Base-by-base conservation (phyloP, 2,113 vertebrate species). In the Drymodes brunneopygia region DNA sequence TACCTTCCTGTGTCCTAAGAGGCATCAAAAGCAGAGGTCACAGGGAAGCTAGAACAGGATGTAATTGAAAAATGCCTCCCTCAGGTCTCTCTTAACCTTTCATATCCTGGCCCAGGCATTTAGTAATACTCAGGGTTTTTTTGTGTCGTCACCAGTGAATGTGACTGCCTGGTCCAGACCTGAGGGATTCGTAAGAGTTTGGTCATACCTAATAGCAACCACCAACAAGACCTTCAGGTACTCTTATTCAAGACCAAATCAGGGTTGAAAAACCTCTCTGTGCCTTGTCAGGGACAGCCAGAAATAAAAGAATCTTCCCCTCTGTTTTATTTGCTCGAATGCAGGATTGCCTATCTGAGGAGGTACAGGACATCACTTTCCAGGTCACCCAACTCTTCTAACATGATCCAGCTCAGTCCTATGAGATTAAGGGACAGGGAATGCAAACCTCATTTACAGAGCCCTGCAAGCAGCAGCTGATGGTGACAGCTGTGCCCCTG, bases 371-470 rank as follows among this genome's bases (percentile, higher is more conserved):
- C 42, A 58, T n/a, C 36, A 44, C 31, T 57, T 69, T n/a, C 15
- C 64, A 74, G 25, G 18, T 58, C 50, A 71, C 38, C 4, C 47
- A 87, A 36, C 20, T 66, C 57, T 42, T 72, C 42, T 35, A n/a
- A n/a, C 4, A 5, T 1, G 0, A 40, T 62, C 22, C 25, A 66
- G 23, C 45, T 23, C 8, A 21, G 14, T 27, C n/a, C n/a, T 54
- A 7, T 27, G 33, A 79, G 38, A 85, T 17, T 12, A 58, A 50
- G 29, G 28, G 42, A 44, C 2, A 9, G 10, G 18, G 19, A 79
- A 64, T 56, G n/a, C 74, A 71, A 67, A 82, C 28, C n/a, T 21
- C 31, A 27, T 17, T 64, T 60, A 47, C 42, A 60, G 51, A 94
- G 38, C 81, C 79, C 53, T 53, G 42, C 51, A 47, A 78, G 47